Base-by-base conservation (phyloP, 2,113 vertebrate species). In the Empidonax traillii region DNA sequence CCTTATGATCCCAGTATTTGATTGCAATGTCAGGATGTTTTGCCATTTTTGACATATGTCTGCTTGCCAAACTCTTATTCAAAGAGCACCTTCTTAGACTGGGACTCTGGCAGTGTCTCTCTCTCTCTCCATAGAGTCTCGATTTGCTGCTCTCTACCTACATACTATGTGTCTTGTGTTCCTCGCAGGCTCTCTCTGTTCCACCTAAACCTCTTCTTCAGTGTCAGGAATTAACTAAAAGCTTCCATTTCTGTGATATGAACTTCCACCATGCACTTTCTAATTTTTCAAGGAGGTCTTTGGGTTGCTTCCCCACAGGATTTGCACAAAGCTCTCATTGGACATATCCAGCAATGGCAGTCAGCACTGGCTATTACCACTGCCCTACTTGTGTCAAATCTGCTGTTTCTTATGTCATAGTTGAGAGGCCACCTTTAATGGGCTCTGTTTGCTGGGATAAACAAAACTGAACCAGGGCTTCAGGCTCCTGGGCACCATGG, bases 191-290 rank as follows among this genome's bases (percentile, higher is more conserved):
- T 76, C 58, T 80, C 13, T 44, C 31, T 58, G 6, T 73, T 78
- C 51, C 22, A 51, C 8, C 12, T 47, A 59, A 88, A 61, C 23
- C 3, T 68, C 39, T 76, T 62, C 33, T 21, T 92, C 43, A 27
- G 23, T 44, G 30, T 25, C 41, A 67, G 51, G 30, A 79, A 33
- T 67, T 37, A 58, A n/a, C 30, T 65, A 2, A 1, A 12, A 79
- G 5, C 20, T 88, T 66, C 2, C 0, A 3, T 61, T 89, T 35
- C 62, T 0, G 0, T 27, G 72, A 72, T 7, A 46, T 8, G 27
- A 47, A 16, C 37, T 82, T 68, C n/a, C 11, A 55, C 33, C 19
- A 8, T 14, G 16, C 7, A 27, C 16, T 63, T 77, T 12, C 12
- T 67, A 22, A 49, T 52, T 80, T 91, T 77, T 83, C 53, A 88